Evolutionary conservation across 2,797 vertebrate genomes (phyloP).

Genomic region (Diplodus sargus): DNA sequence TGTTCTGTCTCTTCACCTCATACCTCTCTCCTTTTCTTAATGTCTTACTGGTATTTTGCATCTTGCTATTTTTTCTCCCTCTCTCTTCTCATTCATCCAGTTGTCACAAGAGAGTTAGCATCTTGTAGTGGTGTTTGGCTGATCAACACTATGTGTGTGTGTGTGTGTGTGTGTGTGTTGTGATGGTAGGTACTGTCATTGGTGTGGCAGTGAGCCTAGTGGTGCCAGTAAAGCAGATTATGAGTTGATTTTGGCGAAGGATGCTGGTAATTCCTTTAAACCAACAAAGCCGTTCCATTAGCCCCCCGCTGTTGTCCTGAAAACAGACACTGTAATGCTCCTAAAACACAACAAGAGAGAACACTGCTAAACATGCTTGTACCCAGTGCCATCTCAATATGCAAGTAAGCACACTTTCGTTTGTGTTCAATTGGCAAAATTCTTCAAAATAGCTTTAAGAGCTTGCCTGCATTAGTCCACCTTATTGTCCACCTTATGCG

Average conservation of each 20-base stretch:
- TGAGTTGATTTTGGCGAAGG: slow-evolving; percentile 98
- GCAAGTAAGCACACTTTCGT: slow-evolving; percentile 22
- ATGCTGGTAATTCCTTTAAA: slow-evolving; percentile 96
- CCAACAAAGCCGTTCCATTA: slow-evolving; percentile 99
- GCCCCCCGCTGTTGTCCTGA: slow-evolving; percentile 95
- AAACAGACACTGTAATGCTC: slow-evolving; percentile 89
- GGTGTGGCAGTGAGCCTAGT: slow-evolving; percentile 82
- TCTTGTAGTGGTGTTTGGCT: slow-evolving; percentile 85
- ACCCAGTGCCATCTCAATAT: slow-evolving; percentile 17
- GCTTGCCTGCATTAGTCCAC: too few species aligned
- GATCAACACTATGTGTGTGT: slow-evolving; percentile 80
- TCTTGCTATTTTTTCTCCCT: slow-evolving; percentile 12
- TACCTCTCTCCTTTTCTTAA: slow-evolving; percentile 62
- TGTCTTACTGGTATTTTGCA: slow-evolving; percentile 45
- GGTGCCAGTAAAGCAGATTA: slow-evolving; percentile 98
- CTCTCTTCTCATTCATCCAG: slow-evolving; percentile 69
- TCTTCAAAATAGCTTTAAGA: too few species aligned
- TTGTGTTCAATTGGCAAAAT: not conserved
- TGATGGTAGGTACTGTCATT: slow-evolving; percentile 92
- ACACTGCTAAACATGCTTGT: slow-evolving; percentile 45
- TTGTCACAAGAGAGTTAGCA: slow-evolving; percentile 88
- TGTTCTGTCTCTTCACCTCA: slow-evolving; percentile 59
- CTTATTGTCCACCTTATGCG: too few species aligned
- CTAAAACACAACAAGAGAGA: slow-evolving; percentile 64
- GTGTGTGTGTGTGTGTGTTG: slow-evolving; percentile 44